Percentiles rank a stretch among this genome's conserved stretches.
phyloP scores from a whole-genome alignment of 2,113 vertebrate species.

The Semicossyphus pulcher region DNA sequence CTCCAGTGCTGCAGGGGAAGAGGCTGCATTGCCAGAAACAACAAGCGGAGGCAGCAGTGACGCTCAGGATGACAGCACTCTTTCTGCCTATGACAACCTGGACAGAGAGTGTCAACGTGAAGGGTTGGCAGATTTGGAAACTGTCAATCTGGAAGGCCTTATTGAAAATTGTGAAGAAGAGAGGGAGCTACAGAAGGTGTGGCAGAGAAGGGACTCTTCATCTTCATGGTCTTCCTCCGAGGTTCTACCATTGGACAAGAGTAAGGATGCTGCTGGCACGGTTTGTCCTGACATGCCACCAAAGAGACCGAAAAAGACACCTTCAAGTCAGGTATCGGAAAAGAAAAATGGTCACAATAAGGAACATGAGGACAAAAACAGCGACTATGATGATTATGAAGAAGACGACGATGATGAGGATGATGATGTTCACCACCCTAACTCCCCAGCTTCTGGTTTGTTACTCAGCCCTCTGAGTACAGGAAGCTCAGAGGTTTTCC shows the following conservation, averaged over 20 bases:
- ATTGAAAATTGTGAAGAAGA: neutral
- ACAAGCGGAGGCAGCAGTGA: constrained; percentile 72
- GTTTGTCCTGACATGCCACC: constrained; percentile 20
- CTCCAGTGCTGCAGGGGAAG: constrained; percentile 14
- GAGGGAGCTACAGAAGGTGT: constrained; percentile 23
- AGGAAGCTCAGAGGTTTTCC: constrained; percentile 85
- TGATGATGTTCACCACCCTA: constrained; percentile 36
- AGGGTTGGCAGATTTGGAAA: constrained; percentile 23
- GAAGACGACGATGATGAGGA: neutral
- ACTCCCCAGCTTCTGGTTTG: constrained; percentile 76
- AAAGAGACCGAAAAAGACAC: constrained; percentile 35
- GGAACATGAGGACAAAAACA: neutral
- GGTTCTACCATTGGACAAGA: constrained; percentile 59
- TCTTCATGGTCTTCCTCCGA: constrained; percentile 74
- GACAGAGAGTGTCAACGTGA: constrained; percentile 15
- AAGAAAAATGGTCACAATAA: neutral
- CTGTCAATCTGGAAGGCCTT: neutral
- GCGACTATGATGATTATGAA: neutral
- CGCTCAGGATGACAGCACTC: constrained; percentile 70
- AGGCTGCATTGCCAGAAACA: constrained; percentile 5
- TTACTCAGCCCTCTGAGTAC: constrained; percentile 73
- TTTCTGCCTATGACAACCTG: constrained; percentile 74
- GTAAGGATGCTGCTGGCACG: neutral
- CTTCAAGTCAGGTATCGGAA: constrained; percentile 37
- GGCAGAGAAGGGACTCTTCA: constrained; percentile 36